phyloP scores from a whole-genome alignment of 2,888 invertebrate genomes.

The Mellilla xanthometata region DNA sequence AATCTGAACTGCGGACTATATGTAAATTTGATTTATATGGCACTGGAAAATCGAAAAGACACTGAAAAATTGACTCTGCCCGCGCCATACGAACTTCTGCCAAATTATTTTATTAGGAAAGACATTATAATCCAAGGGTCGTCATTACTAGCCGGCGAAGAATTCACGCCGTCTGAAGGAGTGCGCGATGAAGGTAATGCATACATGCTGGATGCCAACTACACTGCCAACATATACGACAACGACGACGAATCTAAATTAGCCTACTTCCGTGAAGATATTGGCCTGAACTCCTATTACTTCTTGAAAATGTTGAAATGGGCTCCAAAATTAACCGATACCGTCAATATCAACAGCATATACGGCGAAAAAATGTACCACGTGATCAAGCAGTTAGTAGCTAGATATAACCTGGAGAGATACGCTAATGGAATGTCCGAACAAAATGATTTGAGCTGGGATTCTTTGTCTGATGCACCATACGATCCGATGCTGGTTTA shows the following conservation, averaged over 20 bases:
- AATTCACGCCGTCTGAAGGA: slow-evolving; percentile 45
- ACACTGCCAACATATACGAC: slow-evolving; percentile 61
- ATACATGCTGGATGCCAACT: slow-evolving; percentile 64
- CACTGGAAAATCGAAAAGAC: slow-evolving; percentile 82
- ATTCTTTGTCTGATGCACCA: slow-evolving; percentile 67
- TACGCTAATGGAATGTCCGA: slow-evolving; percentile 85
- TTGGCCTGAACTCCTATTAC: slow-evolving; percentile 86
- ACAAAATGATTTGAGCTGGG: slow-evolving; percentile 79
- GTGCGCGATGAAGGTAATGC: slow-evolving; percentile 63
- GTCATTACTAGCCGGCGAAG: slow-evolving; percentile 50
- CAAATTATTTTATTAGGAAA: slow-evolving; percentile 85
- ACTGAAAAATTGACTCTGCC: slow-evolving; percentile 83
- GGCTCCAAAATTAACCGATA: slow-evolving; percentile 80
- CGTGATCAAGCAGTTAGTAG: slow-evolving; percentile 85
- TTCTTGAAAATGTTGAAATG: slow-evolving; percentile 79
- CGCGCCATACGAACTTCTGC: slow-evolving; percentile 85
- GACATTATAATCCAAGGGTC: slow-evolving; percentile 80
- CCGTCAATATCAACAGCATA: slow-evolving; percentile 57
- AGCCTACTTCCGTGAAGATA: slow-evolving; percentile 88
- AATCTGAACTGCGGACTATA: slow-evolving; percentile 85
- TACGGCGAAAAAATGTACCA: slow-evolving; percentile 85
- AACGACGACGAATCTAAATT: slow-evolving; percentile 81
- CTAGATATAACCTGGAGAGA: slow-evolving; percentile 88
- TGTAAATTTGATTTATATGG: slow-evolving; percentile 83
- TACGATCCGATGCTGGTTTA: slow-evolving; percentile 84